phyloP scores from a whole-genome alignment of 2,888 invertebrate genomes.

The Caenorhabditis imperialis region DNA sequence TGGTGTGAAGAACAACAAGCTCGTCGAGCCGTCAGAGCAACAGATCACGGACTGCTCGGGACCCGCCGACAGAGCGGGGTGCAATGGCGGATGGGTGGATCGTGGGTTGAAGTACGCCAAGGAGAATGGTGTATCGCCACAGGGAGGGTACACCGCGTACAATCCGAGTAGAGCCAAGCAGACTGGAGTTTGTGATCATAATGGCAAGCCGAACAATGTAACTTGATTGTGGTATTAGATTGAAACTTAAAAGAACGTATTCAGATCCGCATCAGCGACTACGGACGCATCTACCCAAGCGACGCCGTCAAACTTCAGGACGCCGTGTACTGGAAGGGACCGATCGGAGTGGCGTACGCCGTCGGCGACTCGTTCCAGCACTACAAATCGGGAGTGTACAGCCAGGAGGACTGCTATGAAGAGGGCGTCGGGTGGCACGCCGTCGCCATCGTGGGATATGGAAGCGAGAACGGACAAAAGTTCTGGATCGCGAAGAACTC shows the following conservation, averaged over 20 bases:
- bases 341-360: not conserved
- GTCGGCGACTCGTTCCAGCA: not conserved
- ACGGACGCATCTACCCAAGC: not conserved
- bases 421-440: conserved; percentile 7
- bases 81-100: not conserved
- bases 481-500: conserved; percentile 17
- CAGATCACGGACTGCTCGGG: not conserved
- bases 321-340: not conserved
- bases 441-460: conserved; percentile 2
- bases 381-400: conserved; percentile 2
- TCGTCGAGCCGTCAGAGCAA: conserved; percentile 1
- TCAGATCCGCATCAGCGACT: not conserved
- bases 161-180: not conserved
- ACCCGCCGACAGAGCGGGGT: not conserved
- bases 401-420: not conserved
- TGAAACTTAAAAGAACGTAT: too few relatives aligned
- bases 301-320: not conserved
- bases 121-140: not conserved
- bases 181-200: not conserved
- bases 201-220: not conserved
- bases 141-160: not conserved
- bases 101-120: not conserved
- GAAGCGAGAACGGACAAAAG: conserved; percentile 2
- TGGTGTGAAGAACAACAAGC: not conserved
- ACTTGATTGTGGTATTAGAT: too few relatives aligned